Evolutionary conservation across 2,797 vertebrate genomes (phyloP), one percentile per base, ranked within the genome.

Genomic region (Chaetophractus vellerosus): DNA sequence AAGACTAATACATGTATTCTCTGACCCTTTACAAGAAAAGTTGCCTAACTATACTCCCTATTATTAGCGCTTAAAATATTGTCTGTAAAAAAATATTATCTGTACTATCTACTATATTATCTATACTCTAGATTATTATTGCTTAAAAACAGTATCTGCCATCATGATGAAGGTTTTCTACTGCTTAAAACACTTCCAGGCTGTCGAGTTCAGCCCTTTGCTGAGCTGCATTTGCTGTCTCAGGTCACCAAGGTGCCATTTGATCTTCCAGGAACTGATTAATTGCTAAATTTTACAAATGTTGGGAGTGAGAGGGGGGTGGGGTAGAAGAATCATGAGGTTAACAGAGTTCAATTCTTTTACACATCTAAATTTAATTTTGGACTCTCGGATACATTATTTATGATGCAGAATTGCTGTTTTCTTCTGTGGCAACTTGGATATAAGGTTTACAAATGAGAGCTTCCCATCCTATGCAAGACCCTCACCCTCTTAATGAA

Each of bases 321-420:
- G 59, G 15, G 2, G 48, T 28, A n/a, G 24, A 79, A 96, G 55
- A 78, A 75, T 66, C 38, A 82, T 21, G 78, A 68, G 19, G 11
- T 80, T 52, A 69, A 96, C 24, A 71, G 68, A 88, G 11, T 91
- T 91, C 31, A 57, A 6, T 92, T 75, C 57, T 45, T 83, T 83
- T 63, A 52, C 33, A 74, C 31, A 71, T 74, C 55, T 75, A 71
- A 63, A 33, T 87, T 84, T 91, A 63, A 76, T 52, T 92, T 93
- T 86, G 85, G 33, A 80, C 36, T 61, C 85, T 57, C 15, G 91
- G 72, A 81, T 71, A 79, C 45, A 66, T 61, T 45, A 23, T 66
- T 66, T 86, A 26, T 79, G 90, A 68, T 71, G 6, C 8, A 81
- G 28, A 83, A 72, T 92, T 83, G 4, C 28, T 33, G 11, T 21